A percentile compares a stretch with the other conserved stretches of the same genome.
phyloP scores from a whole-genome alignment of 1,140 invertebrate species.

The Pectinophora gossypiella region DNA sequence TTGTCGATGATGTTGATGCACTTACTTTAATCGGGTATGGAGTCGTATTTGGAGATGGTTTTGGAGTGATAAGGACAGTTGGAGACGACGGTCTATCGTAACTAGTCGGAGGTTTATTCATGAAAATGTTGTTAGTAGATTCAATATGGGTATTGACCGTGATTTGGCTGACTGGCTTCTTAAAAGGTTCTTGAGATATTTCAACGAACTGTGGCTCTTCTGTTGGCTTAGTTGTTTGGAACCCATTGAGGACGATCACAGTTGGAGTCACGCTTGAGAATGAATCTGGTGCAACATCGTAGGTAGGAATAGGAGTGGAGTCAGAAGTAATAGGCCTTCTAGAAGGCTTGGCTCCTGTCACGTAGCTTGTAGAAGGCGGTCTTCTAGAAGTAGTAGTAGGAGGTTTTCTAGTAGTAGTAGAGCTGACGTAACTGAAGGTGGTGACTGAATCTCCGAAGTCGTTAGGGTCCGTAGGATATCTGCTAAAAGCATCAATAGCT shows the following conservation, averaged over 20 bases:
- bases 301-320: conserved; percentile 37
- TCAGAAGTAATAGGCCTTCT: conserved; percentile 42
- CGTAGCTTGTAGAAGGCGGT: conserved; percentile 78
- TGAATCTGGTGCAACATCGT: conserved; percentile 45
- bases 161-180: conserved; percentile 71
- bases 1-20: conserved; percentile 17
- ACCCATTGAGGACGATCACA: conserved; percentile 80
- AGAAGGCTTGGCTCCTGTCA: conserved; percentile 73
- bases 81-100: conserved; percentile 68
- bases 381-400: conserved; percentile 31
- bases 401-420: conserved; percentile 45
- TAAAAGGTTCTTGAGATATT: conserved; percentile 66
- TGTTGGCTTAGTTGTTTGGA: conserved; percentile 51
- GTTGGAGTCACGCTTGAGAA: conserved; percentile 81
- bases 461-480: conserved; percentile 56
- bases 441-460: conserved; percentile 56
- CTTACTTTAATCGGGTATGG: conserved; percentile 41
- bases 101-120: conserved; percentile 53
- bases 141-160: conserved; percentile 77
- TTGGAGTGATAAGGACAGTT: conserved; percentile 78
- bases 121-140: conserved; percentile 74
- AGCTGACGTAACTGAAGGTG: conserved; percentile 66
- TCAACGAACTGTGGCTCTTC: conserved; percentile 59
- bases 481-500: conserved; percentile 60
- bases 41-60: conserved; percentile 76